phyloP scores from a whole-genome alignment of 2,888 invertebrate species.

The Aspidiotus rigidus region DNA sequence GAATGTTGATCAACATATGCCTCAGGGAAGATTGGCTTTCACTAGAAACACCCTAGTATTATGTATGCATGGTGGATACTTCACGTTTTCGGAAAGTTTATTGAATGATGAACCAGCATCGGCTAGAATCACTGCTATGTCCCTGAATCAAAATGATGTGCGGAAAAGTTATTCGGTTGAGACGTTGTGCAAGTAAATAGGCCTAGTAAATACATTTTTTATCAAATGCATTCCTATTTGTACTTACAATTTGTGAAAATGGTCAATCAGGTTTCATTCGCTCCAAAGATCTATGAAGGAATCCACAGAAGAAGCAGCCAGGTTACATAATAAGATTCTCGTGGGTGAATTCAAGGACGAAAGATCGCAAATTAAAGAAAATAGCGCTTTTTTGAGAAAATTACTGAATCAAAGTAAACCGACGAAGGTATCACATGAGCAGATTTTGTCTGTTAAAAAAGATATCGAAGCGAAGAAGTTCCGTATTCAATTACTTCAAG shows the following conservation, averaged over 20 bases:
- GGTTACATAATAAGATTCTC: conserved; percentile 45
- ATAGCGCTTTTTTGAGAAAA: conserved; percentile 39
- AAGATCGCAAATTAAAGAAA: conserved; percentile 35
- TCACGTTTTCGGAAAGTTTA: conserved; percentile 52
- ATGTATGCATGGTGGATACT: conserved; percentile 78
- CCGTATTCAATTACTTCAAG: conserved; percentile 57
- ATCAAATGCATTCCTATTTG: conserved; percentile 11
- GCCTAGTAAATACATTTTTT: neutral
- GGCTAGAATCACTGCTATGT: conserved; percentile 46
- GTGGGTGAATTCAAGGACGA: conserved; percentile 42
- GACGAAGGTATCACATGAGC: conserved; percentile 43
- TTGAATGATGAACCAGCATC: conserved; percentile 40
- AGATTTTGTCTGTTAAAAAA: conserved; percentile 55
- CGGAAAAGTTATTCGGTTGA: conserved; percentile 62
- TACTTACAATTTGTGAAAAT: neutral
- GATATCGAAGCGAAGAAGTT: conserved; percentile 62
- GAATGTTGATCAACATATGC: conserved; percentile 58
- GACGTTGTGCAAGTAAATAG: conserved; percentile 52
- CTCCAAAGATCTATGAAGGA: conserved; percentile 64
- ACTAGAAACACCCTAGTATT: conserved; percentile 68
- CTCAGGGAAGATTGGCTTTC: conserved; percentile 56
- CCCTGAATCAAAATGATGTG: conserved; percentile 54
- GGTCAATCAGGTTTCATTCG: conserved; percentile 48
- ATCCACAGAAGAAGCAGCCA: conserved; percentile 51
- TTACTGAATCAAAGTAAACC: conserved; percentile 38